Conservation (phyloP, 1,140 invertebrate genomes). For the Zaprionus kolodkinae region DNA sequence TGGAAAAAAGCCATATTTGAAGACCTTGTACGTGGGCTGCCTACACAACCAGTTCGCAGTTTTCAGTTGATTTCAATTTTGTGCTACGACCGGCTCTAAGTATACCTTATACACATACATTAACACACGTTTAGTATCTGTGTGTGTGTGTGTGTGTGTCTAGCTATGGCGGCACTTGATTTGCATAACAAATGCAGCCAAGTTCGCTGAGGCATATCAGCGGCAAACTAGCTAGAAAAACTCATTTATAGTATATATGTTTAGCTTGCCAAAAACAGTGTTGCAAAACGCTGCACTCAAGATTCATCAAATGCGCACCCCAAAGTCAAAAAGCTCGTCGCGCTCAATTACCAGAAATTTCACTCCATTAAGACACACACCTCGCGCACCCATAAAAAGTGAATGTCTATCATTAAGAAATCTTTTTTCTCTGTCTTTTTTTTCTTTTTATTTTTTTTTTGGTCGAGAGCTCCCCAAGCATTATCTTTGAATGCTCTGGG, state of each 20-base stretch:
- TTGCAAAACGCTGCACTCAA: conserved; percentile 46
- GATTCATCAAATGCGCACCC: conserved; percentile 77
- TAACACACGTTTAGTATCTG: conserved; percentile 11
- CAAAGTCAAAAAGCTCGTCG: conserved; percentile 67
- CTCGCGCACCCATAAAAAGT: conserved; percentile 73
- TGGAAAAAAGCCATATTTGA: conserved; percentile 76
- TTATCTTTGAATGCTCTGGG: conserved; percentile 45
- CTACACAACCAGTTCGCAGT: conserved; percentile 78
- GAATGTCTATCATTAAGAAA: conserved; percentile 81
- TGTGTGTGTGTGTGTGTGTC: conserved; percentile 17
- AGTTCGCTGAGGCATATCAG: conserved; percentile 48
- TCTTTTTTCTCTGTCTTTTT: conserved; percentile 17
- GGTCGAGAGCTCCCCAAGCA: conserved; percentile 2
- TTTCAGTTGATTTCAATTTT: conserved; percentile 76
- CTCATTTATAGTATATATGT: conserved; percentile 17
- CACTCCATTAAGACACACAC: conserved; percentile 79
- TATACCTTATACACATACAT: neutral
- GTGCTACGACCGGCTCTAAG: conserved; percentile 45
- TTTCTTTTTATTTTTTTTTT: conserved; percentile 26
- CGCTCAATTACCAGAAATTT: conserved; percentile 79
- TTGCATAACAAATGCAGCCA: conserved; percentile 78
- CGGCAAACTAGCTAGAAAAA: conserved; percentile 40
- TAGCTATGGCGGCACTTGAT: conserved; percentile 73
- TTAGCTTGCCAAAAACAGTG: conserved; percentile 31
- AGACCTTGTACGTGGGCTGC: conserved; percentile 80